Conservation (phyloP, 2,113 vertebrate species). For the Naja naja region DNA sequence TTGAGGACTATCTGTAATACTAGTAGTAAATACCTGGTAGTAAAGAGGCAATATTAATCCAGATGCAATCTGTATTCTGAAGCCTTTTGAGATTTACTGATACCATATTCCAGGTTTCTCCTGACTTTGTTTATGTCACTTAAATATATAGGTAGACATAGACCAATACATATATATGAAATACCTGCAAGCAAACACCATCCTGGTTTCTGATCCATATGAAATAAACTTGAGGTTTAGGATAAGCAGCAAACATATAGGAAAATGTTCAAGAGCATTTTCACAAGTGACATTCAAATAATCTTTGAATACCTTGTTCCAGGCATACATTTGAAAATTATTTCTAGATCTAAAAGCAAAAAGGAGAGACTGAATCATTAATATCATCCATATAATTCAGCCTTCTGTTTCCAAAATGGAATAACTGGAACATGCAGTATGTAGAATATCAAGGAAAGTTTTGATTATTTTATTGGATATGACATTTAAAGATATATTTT, state of each 20-base stretch:
- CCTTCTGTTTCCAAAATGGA: background rate
- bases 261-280: constrained; percentile 8
- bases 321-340: background rate
- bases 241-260: constrained; percentile 9
- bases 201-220: constrained; percentile 70
- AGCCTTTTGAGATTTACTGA: constrained; percentile 58
- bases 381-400: background rate
- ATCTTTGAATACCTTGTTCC: background rate
- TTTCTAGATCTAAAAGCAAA: background rate
- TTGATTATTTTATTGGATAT: background rate
- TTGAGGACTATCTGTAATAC: background rate
- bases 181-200: constrained; percentile 34
- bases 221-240: constrained; percentile 40
- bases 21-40: background rate
- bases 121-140: constrained; percentile 52
- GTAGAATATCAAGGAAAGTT: background rate
- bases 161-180: background rate
- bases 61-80: constrained; percentile 34
- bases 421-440: background rate
- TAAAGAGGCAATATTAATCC: constrained; percentile 23
- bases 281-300: background rate
- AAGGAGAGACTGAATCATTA: background rate
- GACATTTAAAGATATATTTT: background rate
- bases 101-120: constrained; percentile 43
- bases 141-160: constrained; percentile 15